These are phyloP conservation scores for Campylomormyrus tamandua DNA, from an alignment of 2,113 vertebrate species.

Conservation along the genomic window DNA sequence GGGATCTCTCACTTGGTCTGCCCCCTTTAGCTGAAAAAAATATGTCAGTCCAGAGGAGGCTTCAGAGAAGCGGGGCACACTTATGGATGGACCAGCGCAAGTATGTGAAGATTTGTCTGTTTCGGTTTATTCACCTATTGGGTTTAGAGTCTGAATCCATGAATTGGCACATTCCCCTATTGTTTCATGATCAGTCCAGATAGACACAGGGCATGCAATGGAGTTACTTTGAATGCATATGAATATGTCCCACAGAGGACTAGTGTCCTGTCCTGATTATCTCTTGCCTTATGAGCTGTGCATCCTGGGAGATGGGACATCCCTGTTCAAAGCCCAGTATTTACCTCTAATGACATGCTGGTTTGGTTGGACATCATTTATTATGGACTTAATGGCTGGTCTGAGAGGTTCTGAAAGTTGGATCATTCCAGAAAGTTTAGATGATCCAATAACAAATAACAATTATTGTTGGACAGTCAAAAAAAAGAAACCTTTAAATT, in stretches of 20 bases:
- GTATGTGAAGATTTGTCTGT: constrained; percentile 18
- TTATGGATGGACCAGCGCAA: neutral
- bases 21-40: constrained; percentile 18
- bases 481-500: neutral
- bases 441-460: neutral
- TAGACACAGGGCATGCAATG: neutral
- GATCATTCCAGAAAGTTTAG: neutral
- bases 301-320: neutral
- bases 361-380: neutral
- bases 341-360: neutral
- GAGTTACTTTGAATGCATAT: neutral
- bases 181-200: neutral
- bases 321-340: neutral
- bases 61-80: neutral
- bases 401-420: neutral
- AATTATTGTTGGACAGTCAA: neutral
- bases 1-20: constrained; percentile 17
- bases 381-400: neutral
- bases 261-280: neutral
- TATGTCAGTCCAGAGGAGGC: neutral
- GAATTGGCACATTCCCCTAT: neutral
- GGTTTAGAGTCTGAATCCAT: neutral
- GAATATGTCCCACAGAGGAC: neutral
- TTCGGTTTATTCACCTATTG: neutral
- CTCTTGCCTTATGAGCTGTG: neutral